phyloP scores from a whole-genome alignment of 2,888 invertebrate species.

The Rotaria socialis region DNA sequence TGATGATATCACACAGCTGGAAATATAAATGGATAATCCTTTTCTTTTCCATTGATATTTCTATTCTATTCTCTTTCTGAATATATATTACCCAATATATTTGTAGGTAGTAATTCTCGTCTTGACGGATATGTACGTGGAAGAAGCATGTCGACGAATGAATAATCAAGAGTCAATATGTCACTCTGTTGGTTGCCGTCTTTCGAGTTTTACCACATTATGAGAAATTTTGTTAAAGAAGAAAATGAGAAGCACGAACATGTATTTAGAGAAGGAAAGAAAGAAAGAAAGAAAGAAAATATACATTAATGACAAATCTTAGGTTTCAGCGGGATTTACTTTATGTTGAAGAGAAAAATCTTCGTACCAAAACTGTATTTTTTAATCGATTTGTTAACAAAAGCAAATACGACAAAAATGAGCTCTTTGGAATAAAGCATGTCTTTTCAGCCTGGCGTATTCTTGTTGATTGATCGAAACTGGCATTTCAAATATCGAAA shows the following conservation, averaged over 20 bases:
- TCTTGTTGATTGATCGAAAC: no score
- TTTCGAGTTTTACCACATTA: background rate
- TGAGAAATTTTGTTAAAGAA: background rate
- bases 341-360: background rate
- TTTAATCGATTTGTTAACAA: no score
- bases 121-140: background rate
- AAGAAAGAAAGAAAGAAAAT: background rate
- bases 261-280: background rate
- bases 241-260: background rate
- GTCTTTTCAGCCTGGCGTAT: no score
- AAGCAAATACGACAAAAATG: no score
- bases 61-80: background rate
- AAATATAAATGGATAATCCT: background rate
- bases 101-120: background rate
- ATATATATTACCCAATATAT: background rate
- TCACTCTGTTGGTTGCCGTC: background rate
- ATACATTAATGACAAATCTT: background rate
- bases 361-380: no score
- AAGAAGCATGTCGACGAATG: background rate
- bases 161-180: background rate
- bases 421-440: no score
- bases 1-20: background rate
- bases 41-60: background rate
- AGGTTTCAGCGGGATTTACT: background rate
- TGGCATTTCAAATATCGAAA: no score